Base-by-base conservation (phyloP, 2,888 invertebrate genomes). In the Flabesymbios commensalis region DNA sequence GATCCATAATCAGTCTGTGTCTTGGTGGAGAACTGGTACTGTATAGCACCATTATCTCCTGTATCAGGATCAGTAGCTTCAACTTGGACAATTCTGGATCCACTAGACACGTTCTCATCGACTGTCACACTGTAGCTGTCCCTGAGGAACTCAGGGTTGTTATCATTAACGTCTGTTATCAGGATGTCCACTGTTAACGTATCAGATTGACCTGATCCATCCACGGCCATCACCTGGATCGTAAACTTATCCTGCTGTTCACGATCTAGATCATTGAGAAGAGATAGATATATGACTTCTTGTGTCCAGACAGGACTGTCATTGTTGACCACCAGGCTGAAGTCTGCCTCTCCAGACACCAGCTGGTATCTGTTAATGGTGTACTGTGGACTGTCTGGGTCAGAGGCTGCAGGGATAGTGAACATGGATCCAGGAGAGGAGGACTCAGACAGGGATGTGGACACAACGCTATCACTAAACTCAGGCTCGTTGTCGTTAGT, bases 151-250 rank as follows among this genome's bases (percentile, higher is more conserved):
- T 33, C 32, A 7, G 67, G 67, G 22, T 48, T 28, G 43, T 67
- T 64, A 51, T 67, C 67, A 24, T 67, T 67, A n/a, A 43, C 39
- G 41, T 67, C 67, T 17, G 43, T 39, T 2, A 67, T 61, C 3
- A 24, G 41, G n/a, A 67, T 52, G 24, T 64, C 47, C 4, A 67
- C 33, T 2, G 43, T 14, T 28, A 62, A 24, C 1, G 59, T 33
- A 1, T 61, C 61, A 3, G 58, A 43, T 3, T 68, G 68, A 1
- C 92, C 93, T 0, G 90, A 93, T 0, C 93, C 93, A 80, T 96
- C 95, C 45, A 88, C 90, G 2, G 94, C 94, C 17, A 5, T 10
- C 22, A 55, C 22, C 5, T 19, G 42, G 7, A 55, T 19, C 22
- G 10, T 14, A 28, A 14, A 24, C 10, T 5, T 7, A 43, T 55